phyloP scores from a whole-genome alignment of 2,888 invertebrate genomes.

The Folsomia manolachei region DNA sequence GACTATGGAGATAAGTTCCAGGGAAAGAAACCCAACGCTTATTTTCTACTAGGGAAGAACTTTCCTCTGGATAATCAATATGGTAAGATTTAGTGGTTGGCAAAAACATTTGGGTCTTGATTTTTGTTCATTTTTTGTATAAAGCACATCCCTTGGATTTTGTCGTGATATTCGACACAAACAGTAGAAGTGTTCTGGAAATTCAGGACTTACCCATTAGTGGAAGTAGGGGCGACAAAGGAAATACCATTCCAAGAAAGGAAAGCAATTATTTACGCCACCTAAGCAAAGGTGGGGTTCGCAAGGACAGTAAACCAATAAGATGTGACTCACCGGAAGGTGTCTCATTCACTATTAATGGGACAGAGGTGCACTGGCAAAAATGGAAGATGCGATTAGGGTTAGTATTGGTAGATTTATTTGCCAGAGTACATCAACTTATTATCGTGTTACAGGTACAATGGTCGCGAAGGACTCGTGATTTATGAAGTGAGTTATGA shows the following conservation, averaged over 20 bases:
- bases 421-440: no score
- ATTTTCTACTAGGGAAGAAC: no score
- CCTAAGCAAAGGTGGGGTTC: neutral
- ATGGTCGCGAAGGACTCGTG: conserved; percentile 30
- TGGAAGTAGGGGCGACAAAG: conserved; percentile 12
- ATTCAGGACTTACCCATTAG: conserved; percentile 12
- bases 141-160: conserved; percentile 5
- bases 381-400: conserved; percentile 31
- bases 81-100: neutral
- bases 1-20: neutral
- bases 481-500: conserved; percentile 26
- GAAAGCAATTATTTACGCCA: conserved; percentile 16
- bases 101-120: neutral
- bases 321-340: conserved; percentile 17
- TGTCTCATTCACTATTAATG: conserved; percentile 24
- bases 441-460: conserved; percentile 24
- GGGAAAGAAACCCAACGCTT: neutral
- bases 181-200: neutral
- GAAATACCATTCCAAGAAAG: conserved; percentile 20
- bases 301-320: conserved; percentile 30
- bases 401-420: conserved; percentile 4
- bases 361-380: conserved; percentile 31
- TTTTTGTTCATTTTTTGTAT: neutral
- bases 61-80: neutral
- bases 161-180: neutral